phyloP scores from a whole-genome alignment of 2,113 vertebrate species.

The Misgurnus anguillicaudatus region DNA sequence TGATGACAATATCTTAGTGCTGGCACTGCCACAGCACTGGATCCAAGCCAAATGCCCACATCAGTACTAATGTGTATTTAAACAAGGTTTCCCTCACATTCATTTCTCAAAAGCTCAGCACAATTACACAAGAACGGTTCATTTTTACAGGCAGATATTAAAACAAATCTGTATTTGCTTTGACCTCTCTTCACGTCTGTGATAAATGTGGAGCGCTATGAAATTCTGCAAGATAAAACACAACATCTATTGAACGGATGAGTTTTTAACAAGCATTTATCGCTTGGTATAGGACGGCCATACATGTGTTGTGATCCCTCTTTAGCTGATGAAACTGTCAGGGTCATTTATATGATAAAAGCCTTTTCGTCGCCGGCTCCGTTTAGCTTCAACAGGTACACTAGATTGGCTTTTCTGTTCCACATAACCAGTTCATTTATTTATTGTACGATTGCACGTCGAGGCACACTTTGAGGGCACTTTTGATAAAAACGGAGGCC shows the following conservation, averaged over 20 bases:
- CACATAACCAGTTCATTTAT: conserved; percentile 74
- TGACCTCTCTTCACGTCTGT: conserved; percentile 9
- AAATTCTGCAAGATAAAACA: conserved; percentile 21
- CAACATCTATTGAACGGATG: conserved; percentile 13
- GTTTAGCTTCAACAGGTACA: conserved; percentile 39
- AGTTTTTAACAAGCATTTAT: conserved; percentile 66
- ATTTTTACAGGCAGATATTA: neutral
- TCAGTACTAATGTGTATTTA: conserved; percentile 26
- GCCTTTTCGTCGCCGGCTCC: conserved; percentile 10
- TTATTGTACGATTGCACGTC: conserved; percentile 68
- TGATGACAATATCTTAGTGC: conserved; percentile 51
- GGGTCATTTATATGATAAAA: conserved; percentile 55
- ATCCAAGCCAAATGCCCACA: conserved; percentile 53
- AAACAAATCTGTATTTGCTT: conserved; percentile 13
- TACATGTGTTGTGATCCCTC: conserved; percentile 62
- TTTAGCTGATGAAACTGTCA: conserved; percentile 66
- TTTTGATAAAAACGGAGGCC: conserved; percentile 67
- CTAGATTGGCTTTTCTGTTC: conserved; percentile 70
- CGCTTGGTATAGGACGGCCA: conserved; percentile 56
- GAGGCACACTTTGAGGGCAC: conserved; percentile 67
- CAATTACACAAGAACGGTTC: neutral
- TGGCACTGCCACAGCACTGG: conserved; percentile 24
- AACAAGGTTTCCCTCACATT: conserved; percentile 40
- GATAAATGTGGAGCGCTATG: conserved; percentile 1
- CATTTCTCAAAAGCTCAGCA: conserved; percentile 34